Evolutionary conservation across 2,113 vertebrate genomes (phyloP), one percentile per base, ranked within the genome.

Genomic region (Pithys albifrons): DNA sequence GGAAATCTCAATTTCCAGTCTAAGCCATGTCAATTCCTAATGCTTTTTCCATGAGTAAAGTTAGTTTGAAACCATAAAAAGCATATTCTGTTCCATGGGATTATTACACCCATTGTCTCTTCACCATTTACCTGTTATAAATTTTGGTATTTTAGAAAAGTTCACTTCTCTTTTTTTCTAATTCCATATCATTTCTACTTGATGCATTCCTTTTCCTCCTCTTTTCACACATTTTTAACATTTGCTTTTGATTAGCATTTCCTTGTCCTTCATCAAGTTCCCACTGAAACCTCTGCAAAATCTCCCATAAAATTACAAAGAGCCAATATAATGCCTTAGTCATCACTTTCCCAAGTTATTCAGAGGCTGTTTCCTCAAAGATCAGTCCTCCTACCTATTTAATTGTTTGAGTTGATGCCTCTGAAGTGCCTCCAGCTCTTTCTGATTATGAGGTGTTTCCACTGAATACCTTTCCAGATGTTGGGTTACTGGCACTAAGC

Each of bases 301-400:
- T 6, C 20, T 82, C 37, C 22, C 58, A 62, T 85, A 89, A 91
- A 95, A 75, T 76, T 45, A 85, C 16, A 72, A 64, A 75, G 33
- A 82, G 54, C 35, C 14, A 64, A 52, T 23, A 54, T 14, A 39
- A 24, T n/a, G 18, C 62, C 45, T 80, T 80, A 93, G 66, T 94
- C 87, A 89, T 83, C 75, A 45, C 71, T 93, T 89, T 91, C 62
- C 55, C 74, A 39, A 84, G 79, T 59, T 87, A 55, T 59, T 92
- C 52, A 91, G 71, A 70, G 33, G 28, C 33, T 72, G 28, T 76
- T 94, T 93, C 71, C 84, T 86, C 72, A 75, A 51, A 61, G 57
- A 81, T 74, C 69, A 64, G 76, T 77, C 48, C 52, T 89, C 58
- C 70, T 66, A 58, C 52, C 49, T 85, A 46, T 85, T 46, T 79